A percentile compares a stretch with the other conserved stretches of the same genome.
Conservation (phyloP, 2,797 vertebrate species). For the Liparis tanakae region DNA sequence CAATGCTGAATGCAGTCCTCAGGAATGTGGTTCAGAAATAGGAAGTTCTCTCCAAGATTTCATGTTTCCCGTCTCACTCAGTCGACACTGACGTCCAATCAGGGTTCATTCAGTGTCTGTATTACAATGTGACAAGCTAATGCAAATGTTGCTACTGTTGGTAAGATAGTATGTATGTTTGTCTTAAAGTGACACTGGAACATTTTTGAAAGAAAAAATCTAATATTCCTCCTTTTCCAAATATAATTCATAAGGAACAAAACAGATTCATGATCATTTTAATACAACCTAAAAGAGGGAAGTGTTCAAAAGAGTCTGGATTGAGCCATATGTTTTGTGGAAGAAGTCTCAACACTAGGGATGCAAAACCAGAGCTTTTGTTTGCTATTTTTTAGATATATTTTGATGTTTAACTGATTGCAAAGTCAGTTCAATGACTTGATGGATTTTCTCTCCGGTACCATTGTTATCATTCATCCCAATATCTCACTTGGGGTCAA, state of each 20-base stretch:
- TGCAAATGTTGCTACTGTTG: conserved; percentile 7
- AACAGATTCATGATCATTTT: background rate
- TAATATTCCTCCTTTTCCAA: background rate
- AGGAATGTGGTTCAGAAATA: conserved; percentile 25
- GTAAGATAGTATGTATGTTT: background rate
- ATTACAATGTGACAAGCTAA: background rate
- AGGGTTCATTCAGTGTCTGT: background rate
- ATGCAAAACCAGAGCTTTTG: background rate
- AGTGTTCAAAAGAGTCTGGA: too few species aligned
- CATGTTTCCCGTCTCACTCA: background rate
- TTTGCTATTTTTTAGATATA: background rate
- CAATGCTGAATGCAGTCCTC: conserved; percentile 46
- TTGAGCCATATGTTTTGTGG: background rate
- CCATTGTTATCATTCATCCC: background rate
- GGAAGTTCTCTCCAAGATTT: conserved; percentile 11
- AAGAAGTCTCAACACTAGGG: too few species aligned
- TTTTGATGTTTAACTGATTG: background rate
- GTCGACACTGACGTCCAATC: background rate
- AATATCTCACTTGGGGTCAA: background rate
- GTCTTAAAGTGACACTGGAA: background rate
- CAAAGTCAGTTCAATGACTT: background rate
- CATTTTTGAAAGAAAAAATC: background rate
- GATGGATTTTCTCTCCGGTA: background rate
- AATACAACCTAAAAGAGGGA: too few species aligned
- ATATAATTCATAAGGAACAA: background rate